Conservation (phyloP, 2,797 vertebrate genomes). For the Argyrosomus regius region DNA sequence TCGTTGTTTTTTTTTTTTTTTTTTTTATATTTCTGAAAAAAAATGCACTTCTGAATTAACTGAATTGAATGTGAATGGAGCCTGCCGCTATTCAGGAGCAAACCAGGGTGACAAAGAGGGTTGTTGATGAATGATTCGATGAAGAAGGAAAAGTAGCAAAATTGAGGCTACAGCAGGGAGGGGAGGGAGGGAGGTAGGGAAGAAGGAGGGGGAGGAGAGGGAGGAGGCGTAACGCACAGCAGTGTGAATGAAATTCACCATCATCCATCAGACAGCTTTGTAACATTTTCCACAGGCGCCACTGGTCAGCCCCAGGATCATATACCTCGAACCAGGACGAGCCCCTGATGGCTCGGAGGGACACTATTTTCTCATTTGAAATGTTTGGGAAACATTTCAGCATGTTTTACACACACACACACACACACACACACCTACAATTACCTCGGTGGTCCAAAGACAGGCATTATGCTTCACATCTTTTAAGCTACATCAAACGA, state of each 20-base stretch:
- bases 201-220: not conserved
- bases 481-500: constrained; percentile 78
- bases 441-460: constrained; percentile 86
- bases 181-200: not conserved
- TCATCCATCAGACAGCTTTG: constrained; percentile 79
- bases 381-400: constrained; percentile 78
- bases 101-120: constrained; percentile 42
- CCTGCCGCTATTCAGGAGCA: constrained; percentile 38
- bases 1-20: not conserved
- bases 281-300: constrained; percentile 77
- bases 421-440: constrained; percentile 76
- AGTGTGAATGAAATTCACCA: constrained; percentile 75
- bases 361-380: constrained; percentile 76
- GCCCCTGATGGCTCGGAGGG: constrained; percentile 68
- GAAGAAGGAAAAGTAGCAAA: constrained; percentile 48
- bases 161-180: constrained; percentile 46
- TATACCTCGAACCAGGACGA: constrained; percentile 82
- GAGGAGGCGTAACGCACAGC: constrained; percentile 55
- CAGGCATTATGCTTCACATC: constrained; percentile 81
- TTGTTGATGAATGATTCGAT: constrained; percentile 45
- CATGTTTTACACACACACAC: constrained; percentile 79
- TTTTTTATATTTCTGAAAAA: not conserved
- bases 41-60: constrained; percentile 43
- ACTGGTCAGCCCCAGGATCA: constrained; percentile 77
- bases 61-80: constrained; percentile 69